Conservation (phyloP, 2,797 vertebrate species). For the Sphaeramia orbicularis region DNA sequence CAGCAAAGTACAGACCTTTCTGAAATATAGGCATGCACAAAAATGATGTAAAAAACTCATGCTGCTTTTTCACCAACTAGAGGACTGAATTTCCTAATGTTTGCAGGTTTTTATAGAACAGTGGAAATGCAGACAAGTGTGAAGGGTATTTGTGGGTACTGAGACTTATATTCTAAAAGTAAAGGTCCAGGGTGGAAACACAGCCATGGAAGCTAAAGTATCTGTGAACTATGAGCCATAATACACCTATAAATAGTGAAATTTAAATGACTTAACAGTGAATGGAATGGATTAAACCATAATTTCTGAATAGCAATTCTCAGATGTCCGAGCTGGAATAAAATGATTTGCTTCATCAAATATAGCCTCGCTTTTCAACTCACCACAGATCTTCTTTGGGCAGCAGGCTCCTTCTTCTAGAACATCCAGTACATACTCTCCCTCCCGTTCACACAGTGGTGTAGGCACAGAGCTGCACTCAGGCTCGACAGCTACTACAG, state of each 20-base stretch:
- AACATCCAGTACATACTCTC: slow-evolving; percentile 90
- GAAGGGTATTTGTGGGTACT: too few relatives aligned
- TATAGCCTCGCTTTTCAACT: slow-evolving; percentile 42
- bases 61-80: too few relatives aligned
- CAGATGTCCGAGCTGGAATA: not conserved
- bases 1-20: too few relatives aligned
- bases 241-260: not conserved
- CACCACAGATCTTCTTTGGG: slow-evolving; percentile 94
- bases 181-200: too few relatives aligned
- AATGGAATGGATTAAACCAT: slow-evolving; percentile 7
- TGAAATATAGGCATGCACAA: too few relatives aligned
- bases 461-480: slow-evolving; percentile 86
- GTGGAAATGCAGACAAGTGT: too few relatives aligned
- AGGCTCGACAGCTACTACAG: slow-evolving; percentile 90
- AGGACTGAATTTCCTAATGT: too few relatives aligned
- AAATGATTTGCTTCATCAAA: slow-evolving; percentile 4
- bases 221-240: not conserved
- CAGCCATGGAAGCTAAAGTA: not conserved
- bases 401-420: slow-evolving; percentile 93
- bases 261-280: not conserved
- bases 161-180: too few relatives aligned
- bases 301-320: not conserved
- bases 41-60: too few relatives aligned
- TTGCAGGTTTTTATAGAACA: too few relatives aligned
- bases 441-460: slow-evolving; percentile 90